These are phyloP conservation scores for Adelosebastes latens DNA, from an alignment of 2,797 vertebrate species.

Conservation along the genomic window DNA sequence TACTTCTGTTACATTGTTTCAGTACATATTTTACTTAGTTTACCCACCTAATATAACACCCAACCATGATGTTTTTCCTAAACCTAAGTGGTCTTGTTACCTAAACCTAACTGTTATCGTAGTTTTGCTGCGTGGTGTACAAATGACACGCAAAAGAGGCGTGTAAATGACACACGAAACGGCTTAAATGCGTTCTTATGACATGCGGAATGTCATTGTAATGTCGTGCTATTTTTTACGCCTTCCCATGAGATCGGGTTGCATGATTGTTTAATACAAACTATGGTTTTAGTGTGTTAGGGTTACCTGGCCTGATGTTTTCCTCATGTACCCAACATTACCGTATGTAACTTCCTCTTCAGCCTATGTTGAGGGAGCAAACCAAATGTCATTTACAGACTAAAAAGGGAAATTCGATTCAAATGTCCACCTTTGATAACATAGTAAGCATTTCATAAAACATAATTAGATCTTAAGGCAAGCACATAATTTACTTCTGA, in stretches of 20 bases:
- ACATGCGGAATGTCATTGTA: too few relatives aligned
- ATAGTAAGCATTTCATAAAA: neutral
- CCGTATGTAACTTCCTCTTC: neutral
- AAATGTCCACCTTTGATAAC: neutral
- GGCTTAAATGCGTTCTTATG: rapidly evolving
- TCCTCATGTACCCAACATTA: neutral
- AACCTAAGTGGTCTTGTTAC: neutral
- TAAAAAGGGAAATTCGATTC: neutral
- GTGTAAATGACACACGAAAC: rapidly evolving
- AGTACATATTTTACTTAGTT: neutral
- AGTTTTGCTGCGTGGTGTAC: neutral
- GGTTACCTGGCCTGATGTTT: neutral
- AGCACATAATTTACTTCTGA: neutral
- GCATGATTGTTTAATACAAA: neutral
- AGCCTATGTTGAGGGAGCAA: neutral
- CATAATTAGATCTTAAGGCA: neutral
- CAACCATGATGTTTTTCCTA: neutral
- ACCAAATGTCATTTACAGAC: neutral
- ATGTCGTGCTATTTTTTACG: too few relatives aligned
- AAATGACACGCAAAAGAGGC: neutral
- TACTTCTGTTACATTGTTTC: rapidly evolving
- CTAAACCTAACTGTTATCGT: neutral
- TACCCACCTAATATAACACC: neutral
- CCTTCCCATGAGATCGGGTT: neutral
- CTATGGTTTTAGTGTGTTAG: neutral